These are phyloP conservation scores for Sitobion miscanthi DNA, from an alignment of 1,140 invertebrate genomes.

Conservation along the genomic window DNA sequence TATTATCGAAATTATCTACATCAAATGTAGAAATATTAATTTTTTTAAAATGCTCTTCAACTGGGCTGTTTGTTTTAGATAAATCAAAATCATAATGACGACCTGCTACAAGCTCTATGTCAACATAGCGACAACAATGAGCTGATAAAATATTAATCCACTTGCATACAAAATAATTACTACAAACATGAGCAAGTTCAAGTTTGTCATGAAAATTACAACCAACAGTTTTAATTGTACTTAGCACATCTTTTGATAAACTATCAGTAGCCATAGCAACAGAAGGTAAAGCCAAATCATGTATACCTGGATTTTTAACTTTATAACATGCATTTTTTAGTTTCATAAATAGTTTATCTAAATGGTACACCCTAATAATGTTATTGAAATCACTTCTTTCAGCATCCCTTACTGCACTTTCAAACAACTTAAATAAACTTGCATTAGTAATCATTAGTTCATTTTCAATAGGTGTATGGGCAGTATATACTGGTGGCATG, in stretches of 20 bases:
- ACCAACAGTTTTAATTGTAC: neutral
- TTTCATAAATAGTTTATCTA: slow-evolving; percentile 46
- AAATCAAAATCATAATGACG: slow-evolving; percentile 33
- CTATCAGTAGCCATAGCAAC: slow-evolving; percentile 37
- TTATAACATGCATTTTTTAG: slow-evolving; percentile 15
- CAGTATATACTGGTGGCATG: slow-evolving; percentile 40
- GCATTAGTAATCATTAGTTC: slow-evolving; percentile 25
- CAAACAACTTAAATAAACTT: slow-evolving; percentile 25
- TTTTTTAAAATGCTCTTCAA: neutral
- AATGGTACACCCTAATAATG: slow-evolving; percentile 37
- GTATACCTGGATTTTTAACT: neutral
- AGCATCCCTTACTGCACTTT: slow-evolving; percentile 13
- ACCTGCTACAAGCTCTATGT: neutral
- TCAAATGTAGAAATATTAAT: neutral
- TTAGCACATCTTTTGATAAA: slow-evolving; percentile 33
- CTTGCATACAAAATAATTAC: slow-evolving; percentile 32
- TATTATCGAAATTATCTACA: neutral
- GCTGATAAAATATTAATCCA: slow-evolving; percentile 43
- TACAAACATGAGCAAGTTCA: slow-evolving; percentile 13
- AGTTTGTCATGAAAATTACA: slow-evolving; percentile 36
- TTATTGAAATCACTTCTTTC: slow-evolving; percentile 16
- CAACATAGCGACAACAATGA: slow-evolving; percentile 37
- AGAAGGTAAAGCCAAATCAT: slow-evolving; percentile 21
- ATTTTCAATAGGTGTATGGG: slow-evolving; percentile 27
- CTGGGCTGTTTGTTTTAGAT: neutral